Evolutionary conservation across 2,113 vertebrate genomes (phyloP).

Genomic region (Thinocorus orbignyianus): DNA sequence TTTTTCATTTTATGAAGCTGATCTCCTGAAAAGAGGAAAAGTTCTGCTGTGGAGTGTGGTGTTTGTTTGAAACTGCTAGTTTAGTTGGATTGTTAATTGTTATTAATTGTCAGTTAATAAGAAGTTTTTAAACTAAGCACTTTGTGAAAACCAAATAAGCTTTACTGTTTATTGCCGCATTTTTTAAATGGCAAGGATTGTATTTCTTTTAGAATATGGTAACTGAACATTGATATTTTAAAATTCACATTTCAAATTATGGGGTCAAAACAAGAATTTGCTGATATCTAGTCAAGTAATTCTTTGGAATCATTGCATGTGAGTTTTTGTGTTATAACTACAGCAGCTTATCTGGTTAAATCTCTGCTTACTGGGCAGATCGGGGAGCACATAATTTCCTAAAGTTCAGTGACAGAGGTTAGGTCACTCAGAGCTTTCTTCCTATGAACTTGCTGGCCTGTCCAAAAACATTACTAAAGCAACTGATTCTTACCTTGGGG

Average conservation of each 20-base stretch:
- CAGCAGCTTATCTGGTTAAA: neutral
- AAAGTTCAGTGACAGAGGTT: neutral
- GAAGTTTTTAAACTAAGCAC: neutral
- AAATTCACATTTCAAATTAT: neutral
- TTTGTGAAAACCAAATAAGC: neutral
- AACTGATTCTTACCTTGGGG: neutral
- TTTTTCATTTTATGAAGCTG: neutral
- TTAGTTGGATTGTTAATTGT: neutral
- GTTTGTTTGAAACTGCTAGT: neutral
- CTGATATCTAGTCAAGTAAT: neutral
- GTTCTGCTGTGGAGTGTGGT: neutral
- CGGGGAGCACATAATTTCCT: neutral
- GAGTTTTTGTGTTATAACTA: neutral
- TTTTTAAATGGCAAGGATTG: neutral
- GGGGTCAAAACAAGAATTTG: neutral
- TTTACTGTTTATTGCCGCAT: neutral
- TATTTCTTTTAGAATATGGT: neutral
- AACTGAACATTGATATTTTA: neutral
- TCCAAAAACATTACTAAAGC: neutral
- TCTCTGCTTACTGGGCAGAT: constrained; percentile 3
- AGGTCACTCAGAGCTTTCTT: neutral
- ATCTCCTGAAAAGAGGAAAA: neutral
- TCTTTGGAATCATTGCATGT: neutral
- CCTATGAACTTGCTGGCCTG: neutral
- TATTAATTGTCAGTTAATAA: neutral